These are phyloP conservation scores for Philopotamus ludificatus DNA, from an alignment of 1,140 invertebrate species.

Conservation along the genomic window DNA sequence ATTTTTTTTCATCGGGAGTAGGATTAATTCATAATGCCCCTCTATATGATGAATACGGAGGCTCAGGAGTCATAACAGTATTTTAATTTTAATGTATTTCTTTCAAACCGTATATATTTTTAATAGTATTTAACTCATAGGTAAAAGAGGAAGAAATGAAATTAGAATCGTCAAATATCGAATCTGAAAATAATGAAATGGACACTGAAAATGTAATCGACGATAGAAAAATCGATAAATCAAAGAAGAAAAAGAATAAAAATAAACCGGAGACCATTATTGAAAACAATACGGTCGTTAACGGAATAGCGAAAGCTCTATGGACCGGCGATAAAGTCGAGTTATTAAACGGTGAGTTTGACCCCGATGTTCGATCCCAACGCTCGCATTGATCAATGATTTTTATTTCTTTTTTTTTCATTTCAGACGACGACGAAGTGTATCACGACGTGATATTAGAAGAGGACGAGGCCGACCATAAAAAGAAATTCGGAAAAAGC, in stretches of 20 bases:
- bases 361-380: too few relatives aligned
- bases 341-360: slow-evolving; percentile 50
- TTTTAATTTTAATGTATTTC: too few relatives aligned
- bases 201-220: neutral
- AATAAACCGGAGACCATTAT: slow-evolving; percentile 44
- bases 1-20: too few relatives aligned
- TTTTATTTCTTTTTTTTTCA: too few relatives aligned
- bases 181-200: neutral
- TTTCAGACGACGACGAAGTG: slow-evolving; percentile 55
- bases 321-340: slow-evolving; percentile 51
- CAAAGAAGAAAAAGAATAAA: slow-evolving; percentile 46
- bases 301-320: slow-evolving; percentile 26
- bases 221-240: slow-evolving; percentile 30
- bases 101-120: slow-evolving; percentile 21
- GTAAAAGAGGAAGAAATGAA: slow-evolving; percentile 15
- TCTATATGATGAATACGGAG: too few relatives aligned
- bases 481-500: slow-evolving; percentile 44
- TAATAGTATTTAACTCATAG: slow-evolving; percentile 15
- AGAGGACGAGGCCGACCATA: slow-evolving; percentile 49
- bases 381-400: too few relatives aligned
- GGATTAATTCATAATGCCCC: too few relatives aligned
- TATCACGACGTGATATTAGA: slow-evolving; percentile 56
- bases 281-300: slow-evolving; percentile 12
- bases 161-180: neutral
- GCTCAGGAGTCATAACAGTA: too few relatives aligned